Percentiles rank a stretch among this genome's conserved stretches.
These are phyloP conservation scores for Drosophila punjabiensis DNA, from an alignment of 1,140 invertebrate species.

Conservation along the genomic window DNA sequence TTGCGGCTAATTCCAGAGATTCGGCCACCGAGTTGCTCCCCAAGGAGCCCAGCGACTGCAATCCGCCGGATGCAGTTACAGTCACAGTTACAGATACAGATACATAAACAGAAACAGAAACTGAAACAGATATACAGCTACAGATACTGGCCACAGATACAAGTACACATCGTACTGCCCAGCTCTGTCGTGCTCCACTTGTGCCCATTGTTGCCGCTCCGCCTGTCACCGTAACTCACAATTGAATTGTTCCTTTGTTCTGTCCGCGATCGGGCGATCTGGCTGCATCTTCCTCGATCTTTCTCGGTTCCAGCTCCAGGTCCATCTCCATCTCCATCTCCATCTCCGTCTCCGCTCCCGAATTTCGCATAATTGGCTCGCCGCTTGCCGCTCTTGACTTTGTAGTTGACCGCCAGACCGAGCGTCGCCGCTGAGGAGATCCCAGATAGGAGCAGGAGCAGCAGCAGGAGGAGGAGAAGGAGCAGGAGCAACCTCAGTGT, in stretches of 20 bases:
- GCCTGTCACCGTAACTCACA: slow-evolving; percentile 79
- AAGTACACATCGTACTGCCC: slow-evolving; percentile 13
- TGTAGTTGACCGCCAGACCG: slow-evolving; percentile 59
- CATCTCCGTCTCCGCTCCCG: slow-evolving; percentile 10
- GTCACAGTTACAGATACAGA: neutral
- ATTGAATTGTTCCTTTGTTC: slow-evolving; percentile 82
- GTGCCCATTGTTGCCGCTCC: slow-evolving; percentile 65
- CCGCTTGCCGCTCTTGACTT: slow-evolving; percentile 31
- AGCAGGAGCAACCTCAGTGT: neutral
- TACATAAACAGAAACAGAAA: neutral
- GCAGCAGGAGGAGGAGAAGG: neutral
- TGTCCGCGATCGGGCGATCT: slow-evolving; percentile 9
- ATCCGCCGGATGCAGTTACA: slow-evolving; percentile 20
- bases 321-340: neutral
- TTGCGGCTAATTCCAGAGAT: slow-evolving; percentile 50
- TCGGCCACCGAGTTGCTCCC: slow-evolving; percentile 1
- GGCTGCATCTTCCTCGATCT: neutral
- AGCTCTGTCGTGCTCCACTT: slow-evolving; percentile 61
- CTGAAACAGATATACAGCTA: neutral
- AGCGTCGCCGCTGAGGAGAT: slow-evolving; percentile 27
- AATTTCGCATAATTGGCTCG: slow-evolving; percentile 70
- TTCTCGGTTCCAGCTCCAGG: neutral
- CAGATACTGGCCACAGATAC: slow-evolving; percentile 7
- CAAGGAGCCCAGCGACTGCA: slow-evolving; percentile 5
- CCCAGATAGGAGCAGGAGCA: neutral